phyloP scores from a whole-genome alignment of 2,888 invertebrate genomes.

The Brachyptera risi region DNA sequence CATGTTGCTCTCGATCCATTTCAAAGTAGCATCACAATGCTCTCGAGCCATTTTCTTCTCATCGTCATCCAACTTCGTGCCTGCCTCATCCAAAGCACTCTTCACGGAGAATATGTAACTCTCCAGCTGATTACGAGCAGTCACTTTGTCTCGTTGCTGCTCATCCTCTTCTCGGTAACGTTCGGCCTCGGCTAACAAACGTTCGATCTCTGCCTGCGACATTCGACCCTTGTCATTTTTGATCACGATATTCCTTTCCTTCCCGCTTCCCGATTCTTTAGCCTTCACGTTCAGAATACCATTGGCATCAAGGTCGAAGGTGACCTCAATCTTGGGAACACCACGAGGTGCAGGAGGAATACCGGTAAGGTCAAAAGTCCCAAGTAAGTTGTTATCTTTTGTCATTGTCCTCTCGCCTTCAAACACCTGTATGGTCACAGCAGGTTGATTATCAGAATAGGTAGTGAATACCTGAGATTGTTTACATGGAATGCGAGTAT shows the following conservation, averaged over 20 bases:
- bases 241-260: constrained; percentile 76
- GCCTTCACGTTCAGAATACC: constrained; percentile 46
- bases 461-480: constrained; percentile 73
- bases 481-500: constrained; percentile 71
- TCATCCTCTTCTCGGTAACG: constrained; percentile 58
- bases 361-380: constrained; percentile 39
- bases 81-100: constrained; percentile 42
- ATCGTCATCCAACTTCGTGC: constrained; percentile 41
- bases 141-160: constrained; percentile 43
- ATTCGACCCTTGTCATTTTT: constrained; percentile 83
- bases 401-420: constrained; percentile 48
- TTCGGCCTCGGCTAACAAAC: constrained; percentile 77
- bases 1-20: constrained; percentile 49
- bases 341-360: constrained; percentile 41
- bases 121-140: constrained; percentile 48
- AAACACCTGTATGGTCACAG: constrained; percentile 49
- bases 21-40: constrained; percentile 42
- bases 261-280: constrained; percentile 66
- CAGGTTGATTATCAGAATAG: constrained; percentile 75
- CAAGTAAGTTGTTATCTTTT: constrained; percentile 45
- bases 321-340: constrained; percentile 55
- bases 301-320: constrained; percentile 66
- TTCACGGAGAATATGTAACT: constrained; percentile 42
- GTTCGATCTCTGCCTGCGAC: constrained; percentile 79
- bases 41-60: constrained; percentile 44